phyloP scores from a whole-genome alignment of 2,888 invertebrate genomes.

The Agrochola circellaris region DNA sequence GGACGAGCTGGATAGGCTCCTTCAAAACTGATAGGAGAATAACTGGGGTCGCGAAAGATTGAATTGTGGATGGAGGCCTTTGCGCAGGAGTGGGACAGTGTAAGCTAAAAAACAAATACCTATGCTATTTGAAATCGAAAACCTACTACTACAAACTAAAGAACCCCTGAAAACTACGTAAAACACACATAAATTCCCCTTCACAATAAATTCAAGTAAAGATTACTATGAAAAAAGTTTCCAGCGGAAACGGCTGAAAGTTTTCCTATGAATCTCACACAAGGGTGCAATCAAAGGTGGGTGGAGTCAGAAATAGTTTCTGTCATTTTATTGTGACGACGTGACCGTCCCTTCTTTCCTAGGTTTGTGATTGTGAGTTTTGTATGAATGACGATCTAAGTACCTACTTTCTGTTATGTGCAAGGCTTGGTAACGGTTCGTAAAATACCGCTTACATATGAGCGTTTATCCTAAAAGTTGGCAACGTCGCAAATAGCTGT shows the following conservation, averaged over 20 bases:
- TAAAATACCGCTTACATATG: too few relatives aligned
- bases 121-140: neutral
- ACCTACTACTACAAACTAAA: neutral
- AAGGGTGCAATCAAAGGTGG: conserved; percentile 65
- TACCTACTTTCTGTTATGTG: neutral
- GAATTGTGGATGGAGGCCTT: too few relatives aligned
- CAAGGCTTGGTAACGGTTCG: too few relatives aligned
- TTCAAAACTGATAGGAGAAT: too few relatives aligned
- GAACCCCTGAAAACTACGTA: conserved; percentile 14
- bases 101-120: too few relatives aligned
- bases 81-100: too few relatives aligned
- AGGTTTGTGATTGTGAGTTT: conserved; percentile 13
- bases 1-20: too few relatives aligned
- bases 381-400: neutral
- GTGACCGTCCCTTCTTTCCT: conserved; percentile 44
- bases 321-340: conserved; percentile 53
- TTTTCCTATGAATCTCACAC: conserved; percentile 67
- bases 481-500: too few relatives aligned
- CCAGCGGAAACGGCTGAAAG: conserved; percentile 35
- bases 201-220: conserved; percentile 58
- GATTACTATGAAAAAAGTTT: conserved; percentile 62
- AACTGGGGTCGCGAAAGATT: too few relatives aligned
- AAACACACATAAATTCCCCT: conserved; percentile 54
- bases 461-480: too few relatives aligned
- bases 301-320: conserved; percentile 56